A percentile compares a stretch with the other conserved stretches of the same genome.
These are phyloP conservation scores for Chaenodraco wilsoni DNA, from an alignment of 2,797 vertebrate genomes.

Conservation along the genomic window DNA sequence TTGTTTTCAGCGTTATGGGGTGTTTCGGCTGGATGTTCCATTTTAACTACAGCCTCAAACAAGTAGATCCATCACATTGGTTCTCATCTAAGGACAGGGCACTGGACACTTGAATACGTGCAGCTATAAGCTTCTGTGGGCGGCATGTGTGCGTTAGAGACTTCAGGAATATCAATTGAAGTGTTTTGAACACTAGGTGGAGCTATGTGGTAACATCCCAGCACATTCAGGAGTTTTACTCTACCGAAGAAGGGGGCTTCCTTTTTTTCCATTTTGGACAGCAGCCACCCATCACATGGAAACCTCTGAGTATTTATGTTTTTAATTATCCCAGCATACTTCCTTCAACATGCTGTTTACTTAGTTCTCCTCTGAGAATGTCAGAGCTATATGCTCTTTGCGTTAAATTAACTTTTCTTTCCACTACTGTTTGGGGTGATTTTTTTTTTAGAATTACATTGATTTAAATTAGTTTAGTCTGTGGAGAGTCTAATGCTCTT, in stretches of 20 bases:
- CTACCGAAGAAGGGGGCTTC: not conserved
- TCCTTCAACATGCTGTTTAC: constrained; percentile 25
- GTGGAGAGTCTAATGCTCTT: not conserved
- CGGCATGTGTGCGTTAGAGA: not conserved
- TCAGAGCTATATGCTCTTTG: not conserved
- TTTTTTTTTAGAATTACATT: constrained; percentile 1
- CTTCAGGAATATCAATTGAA: not conserved
- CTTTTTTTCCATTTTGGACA: constrained; percentile 21
- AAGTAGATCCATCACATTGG: constrained; percentile 8
- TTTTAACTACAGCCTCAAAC: constrained; percentile 7
- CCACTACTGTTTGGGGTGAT: not conserved
- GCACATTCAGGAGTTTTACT: not conserved
- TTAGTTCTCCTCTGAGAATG: constrained; percentile 14
- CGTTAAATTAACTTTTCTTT: constrained; percentile 7
- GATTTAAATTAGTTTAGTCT: not conserved
- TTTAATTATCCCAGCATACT: constrained; percentile 36
- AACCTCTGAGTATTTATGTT: constrained; percentile 41
- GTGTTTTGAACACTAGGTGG: constrained; percentile 65
- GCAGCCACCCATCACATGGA: constrained; percentile 46
- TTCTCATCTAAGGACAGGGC: constrained; percentile 6
- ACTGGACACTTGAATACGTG: constrained; percentile 26
- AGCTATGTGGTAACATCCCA: constrained; percentile 37
- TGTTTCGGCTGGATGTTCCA: not conserved
- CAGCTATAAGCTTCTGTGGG: constrained; percentile 9
- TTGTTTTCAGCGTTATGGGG: not conserved